Evolutionary conservation across 2,797 vertebrate species (phyloP).

Genomic region (Parauchenoglanis punctatus): DNA sequence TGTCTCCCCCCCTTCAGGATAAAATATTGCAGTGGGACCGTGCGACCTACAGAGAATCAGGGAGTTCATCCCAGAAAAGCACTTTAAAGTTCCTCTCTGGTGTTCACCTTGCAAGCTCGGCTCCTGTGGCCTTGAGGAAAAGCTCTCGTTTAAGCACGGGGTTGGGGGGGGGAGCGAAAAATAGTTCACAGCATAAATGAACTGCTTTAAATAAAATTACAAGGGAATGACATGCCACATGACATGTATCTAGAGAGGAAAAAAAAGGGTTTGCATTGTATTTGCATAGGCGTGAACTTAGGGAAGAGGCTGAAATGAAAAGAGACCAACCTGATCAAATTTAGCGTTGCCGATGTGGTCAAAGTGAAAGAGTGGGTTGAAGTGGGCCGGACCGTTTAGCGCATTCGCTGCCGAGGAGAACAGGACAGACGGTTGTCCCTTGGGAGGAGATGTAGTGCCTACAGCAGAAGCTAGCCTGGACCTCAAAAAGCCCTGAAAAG

Average conservation of each 20-base stretch:
- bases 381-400: conserved; percentile 60
- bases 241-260: conserved; percentile 1
- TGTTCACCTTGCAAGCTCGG: conserved; percentile 65
- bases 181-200: conserved; percentile 46
- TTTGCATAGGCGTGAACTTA: background rate
- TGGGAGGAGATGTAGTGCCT: conserved; percentile 54
- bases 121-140: conserved; percentile 67
- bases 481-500: conserved; percentile 82
- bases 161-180: conserved; percentile 11
- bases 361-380: conserved; percentile 85
- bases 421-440: conserved; percentile 61
- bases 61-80: conserved; percentile 70
- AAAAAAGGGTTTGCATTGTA: background rate
- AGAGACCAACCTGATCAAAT: conserved; percentile 84
- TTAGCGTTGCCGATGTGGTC: conserved; percentile 76
- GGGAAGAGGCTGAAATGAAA: background rate
- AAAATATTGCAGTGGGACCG: conserved; percentile 65
- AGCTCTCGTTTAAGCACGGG: conserved; percentile 50
- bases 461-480: conserved; percentile 72
- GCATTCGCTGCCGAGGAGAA: conserved; percentile 62
- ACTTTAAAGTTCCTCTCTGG: conserved; percentile 69
- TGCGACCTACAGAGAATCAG: conserved; percentile 72
- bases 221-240: background rate
- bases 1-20: conserved; percentile 57
- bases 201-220: conserved; percentile 48